Evolutionary conservation across 2,113 vertebrate genomes (phyloP).

Genomic region (Sorex fumeus): DNA sequence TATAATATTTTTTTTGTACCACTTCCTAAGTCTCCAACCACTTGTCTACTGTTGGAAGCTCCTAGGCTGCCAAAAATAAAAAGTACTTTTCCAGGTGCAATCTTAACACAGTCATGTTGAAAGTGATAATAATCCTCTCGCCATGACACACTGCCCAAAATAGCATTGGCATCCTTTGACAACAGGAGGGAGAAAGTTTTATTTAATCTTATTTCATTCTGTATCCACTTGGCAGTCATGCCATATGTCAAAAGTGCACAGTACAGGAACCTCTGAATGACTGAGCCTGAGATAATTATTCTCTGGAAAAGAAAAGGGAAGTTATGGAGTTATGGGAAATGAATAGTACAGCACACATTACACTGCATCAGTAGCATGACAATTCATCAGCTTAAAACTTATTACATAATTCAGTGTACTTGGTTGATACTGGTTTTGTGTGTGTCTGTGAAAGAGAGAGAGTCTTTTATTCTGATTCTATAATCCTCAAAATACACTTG

Average conservation of each 20-base stretch:
- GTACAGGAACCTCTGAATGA: not conserved
- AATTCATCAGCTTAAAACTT: constrained; percentile 10
- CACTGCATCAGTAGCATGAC: not conserved
- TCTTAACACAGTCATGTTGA: constrained; percentile 50
- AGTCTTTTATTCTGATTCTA: not conserved
- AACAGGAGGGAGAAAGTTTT: constrained; percentile 37
- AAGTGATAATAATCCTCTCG: constrained; percentile 68
- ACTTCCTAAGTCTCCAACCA: not conserved
- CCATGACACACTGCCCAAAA: constrained; percentile 67
- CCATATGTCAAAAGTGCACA: not conserved
- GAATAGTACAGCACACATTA: constrained; percentile 27
- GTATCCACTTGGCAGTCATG: constrained; percentile 28
- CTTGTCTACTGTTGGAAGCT: constrained; percentile 16
- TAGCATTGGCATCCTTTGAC: constrained; percentile 45
- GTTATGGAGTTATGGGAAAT: constrained; percentile 47
- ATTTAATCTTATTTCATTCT: constrained; percentile 63
- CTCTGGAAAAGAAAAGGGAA: constrained; percentile 47
- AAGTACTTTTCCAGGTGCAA: constrained; percentile 31
- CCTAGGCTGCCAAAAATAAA: not conserved
- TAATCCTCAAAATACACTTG: constrained; percentile 13
- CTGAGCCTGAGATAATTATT: constrained; percentile 30
- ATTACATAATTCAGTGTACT: not conserved
- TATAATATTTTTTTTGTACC: too few relatives aligned
- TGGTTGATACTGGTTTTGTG: too few relatives aligned
- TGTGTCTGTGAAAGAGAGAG: too few relatives aligned